Percentiles rank a stretch among this genome's conserved stretches.
Evolutionary conservation across 2,113 vertebrate genomes (phyloP).

Genomic region (Vulpes vulpes): DNA sequence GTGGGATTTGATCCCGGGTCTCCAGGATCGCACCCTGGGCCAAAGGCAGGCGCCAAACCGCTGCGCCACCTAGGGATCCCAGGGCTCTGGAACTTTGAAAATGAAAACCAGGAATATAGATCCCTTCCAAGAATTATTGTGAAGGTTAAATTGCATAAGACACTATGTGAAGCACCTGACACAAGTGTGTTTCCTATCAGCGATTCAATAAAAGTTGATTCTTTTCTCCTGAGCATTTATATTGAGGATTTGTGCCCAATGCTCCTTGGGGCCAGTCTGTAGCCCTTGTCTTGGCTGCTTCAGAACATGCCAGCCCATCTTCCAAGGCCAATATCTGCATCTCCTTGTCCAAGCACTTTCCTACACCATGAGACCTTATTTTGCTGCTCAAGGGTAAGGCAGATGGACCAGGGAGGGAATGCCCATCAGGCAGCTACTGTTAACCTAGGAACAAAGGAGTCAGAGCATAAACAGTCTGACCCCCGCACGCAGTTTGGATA

Average conservation of each 20-base stretch:
- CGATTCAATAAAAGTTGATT: background rate
- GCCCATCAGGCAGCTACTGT: background rate
- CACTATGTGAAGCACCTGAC: background rate
- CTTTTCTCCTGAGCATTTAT: background rate
- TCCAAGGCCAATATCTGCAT: too few relatives aligned
- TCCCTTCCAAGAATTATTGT: background rate
- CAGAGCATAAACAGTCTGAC: background rate
- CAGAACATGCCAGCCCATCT: fast-evolving
- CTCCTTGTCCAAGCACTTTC: background rate
- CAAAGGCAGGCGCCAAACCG: too few relatives aligned
- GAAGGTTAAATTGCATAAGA: background rate
- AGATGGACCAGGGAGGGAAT: background rate
- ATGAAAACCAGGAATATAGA: background rate
- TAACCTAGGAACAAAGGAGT: background rate
- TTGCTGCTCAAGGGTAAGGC: background rate
- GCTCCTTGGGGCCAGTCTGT: fast-evolving
- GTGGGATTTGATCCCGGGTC: too few relatives aligned
- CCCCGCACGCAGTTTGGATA: background rate
- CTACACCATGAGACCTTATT: fast-evolving
- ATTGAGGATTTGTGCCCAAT: background rate
- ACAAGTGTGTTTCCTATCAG: background rate
- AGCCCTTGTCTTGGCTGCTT: background rate
- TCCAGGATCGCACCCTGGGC: too few relatives aligned
- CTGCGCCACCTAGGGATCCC: too few relatives aligned
- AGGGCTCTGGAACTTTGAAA: background rate